Evolutionary conservation across 1,140 invertebrate species (phyloP).

Genomic region (Coptotermes formosanus): DNA sequence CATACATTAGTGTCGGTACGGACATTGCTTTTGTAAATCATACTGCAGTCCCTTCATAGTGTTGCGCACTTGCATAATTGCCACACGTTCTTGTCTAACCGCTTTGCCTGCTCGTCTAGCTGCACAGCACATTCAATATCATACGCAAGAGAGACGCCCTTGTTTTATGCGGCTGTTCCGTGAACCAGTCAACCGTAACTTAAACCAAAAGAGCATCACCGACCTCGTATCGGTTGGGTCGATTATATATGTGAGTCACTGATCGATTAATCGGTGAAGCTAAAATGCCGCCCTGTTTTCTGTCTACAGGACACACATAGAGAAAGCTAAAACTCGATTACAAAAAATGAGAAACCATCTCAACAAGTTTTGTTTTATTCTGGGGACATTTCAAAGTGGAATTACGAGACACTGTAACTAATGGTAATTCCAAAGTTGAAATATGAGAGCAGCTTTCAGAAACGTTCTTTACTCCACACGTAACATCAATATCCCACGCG

Average conservation of each 20-base stretch:
- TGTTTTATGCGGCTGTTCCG: neutral
- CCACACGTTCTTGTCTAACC: neutral
- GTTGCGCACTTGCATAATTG: neutral
- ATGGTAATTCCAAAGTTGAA: slow-evolving; percentile 12
- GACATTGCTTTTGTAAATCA: neutral
- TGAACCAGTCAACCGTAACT: slow-evolving; percentile 9
- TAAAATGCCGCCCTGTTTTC: neutral
- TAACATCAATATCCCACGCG: neutral
- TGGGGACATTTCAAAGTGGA: neutral
- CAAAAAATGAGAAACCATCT: neutral
- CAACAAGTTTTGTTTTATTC: neutral
- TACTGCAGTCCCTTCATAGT: neutral
- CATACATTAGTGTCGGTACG: neutral
- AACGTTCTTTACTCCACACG: neutral
- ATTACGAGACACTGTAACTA: slow-evolving; percentile 4
- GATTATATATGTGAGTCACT: slow-evolving; percentile 12
- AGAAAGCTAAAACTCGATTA: neutral
- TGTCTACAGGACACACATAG: slow-evolving; percentile 11
- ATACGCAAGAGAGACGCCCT: neutral
- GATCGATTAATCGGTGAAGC: slow-evolving; percentile 5
- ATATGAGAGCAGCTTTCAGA: neutral
- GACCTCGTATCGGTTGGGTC: slow-evolving; percentile 2
- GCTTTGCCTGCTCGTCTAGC: neutral
- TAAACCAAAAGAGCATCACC: neutral
- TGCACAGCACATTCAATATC: neutral